Base-by-base conservation (phyloP, 2,113 vertebrate species). In the Tauraco erythrolophus region DNA sequence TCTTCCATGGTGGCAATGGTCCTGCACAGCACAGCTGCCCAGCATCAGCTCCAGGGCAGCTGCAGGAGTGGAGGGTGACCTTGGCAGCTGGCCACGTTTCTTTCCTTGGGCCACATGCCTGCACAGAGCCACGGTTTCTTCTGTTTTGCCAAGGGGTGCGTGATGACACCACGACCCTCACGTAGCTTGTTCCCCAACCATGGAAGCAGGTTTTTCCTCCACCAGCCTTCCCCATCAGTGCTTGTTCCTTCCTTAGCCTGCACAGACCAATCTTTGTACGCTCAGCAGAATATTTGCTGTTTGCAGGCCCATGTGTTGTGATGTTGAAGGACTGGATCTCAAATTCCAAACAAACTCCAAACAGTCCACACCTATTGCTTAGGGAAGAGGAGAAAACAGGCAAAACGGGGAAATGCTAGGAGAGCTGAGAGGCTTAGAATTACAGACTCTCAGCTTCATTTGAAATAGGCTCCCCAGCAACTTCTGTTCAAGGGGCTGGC, bases 11-110 rank as follows among this genome's bases (percentile, higher is more conserved):
- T 48, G 61, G 19, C 53, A 19, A 7, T 3, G 31, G 10, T 68
- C 37, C 69, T 21, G 53, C 24, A 2, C 0, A 6, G 54, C 58
- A 48, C 31, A 21, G 46, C 19, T 11, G 0, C 0, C 4, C 31
- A 69, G n/a, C 54, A 19, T 30, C 48, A 25, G 64, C 45, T n/a
- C 0, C 0, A 25, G 23, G 39, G 17, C 22, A 69, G 70, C 66
- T 57, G 51, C 28, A 11, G 53, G 39, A 62, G 27, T 1, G 3
- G 17, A 41, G 27, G 13, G 23, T n/a, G 33, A 21, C 50, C 53
- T 39, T 24, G 28, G 35, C 25, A 45, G 25, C 0, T 11, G 48
- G 14, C 60, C 37, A 31, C 0, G 0, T 46, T 41, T 25, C 31
- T 65, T 27, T 46, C 35, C 37, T 82, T 18, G 53, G 21, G 39